phyloP scores from a whole-genome alignment of 2,113 vertebrate species.

The Aix galericulata region DNA sequence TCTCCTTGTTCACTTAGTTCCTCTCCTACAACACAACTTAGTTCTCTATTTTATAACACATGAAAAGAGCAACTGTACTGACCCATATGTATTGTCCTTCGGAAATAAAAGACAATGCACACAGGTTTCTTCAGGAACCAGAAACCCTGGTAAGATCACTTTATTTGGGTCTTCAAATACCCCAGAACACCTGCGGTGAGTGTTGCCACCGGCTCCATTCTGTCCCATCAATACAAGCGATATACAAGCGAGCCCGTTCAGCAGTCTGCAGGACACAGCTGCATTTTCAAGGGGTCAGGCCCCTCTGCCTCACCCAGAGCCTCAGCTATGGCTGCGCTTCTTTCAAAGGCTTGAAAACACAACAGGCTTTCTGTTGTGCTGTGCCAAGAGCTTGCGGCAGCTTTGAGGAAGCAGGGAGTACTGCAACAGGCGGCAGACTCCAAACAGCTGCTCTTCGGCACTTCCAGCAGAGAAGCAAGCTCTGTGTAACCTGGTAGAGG shows the following conservation, averaged over 20 bases:
- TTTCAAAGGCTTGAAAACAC: background rate
- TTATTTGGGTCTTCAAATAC: background rate
- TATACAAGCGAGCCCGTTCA: background rate
- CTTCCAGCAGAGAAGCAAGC: background rate
- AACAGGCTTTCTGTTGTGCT: background rate
- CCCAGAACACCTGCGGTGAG: background rate
- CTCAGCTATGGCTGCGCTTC: background rate
- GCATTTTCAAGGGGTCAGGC: background rate
- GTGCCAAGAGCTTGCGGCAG: background rate
- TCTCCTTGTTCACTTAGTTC: background rate
- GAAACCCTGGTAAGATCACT: background rate
- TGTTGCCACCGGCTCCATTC: background rate
- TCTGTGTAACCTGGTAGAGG: background rate
- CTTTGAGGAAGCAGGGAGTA: background rate
- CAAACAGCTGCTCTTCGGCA: background rate
- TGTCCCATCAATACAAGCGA: background rate
- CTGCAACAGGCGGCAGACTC: background rate
- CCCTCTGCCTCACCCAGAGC: background rate
- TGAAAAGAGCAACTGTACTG: background rate
- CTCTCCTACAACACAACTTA: background rate
- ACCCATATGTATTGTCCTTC: background rate
- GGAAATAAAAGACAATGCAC: background rate
- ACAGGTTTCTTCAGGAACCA: background rate
- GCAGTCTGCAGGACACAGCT: background rate
- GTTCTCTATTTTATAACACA: background rate